Conservation (phyloP, 2,113 vertebrate genomes). For the Manacus vitellinus region DNA sequence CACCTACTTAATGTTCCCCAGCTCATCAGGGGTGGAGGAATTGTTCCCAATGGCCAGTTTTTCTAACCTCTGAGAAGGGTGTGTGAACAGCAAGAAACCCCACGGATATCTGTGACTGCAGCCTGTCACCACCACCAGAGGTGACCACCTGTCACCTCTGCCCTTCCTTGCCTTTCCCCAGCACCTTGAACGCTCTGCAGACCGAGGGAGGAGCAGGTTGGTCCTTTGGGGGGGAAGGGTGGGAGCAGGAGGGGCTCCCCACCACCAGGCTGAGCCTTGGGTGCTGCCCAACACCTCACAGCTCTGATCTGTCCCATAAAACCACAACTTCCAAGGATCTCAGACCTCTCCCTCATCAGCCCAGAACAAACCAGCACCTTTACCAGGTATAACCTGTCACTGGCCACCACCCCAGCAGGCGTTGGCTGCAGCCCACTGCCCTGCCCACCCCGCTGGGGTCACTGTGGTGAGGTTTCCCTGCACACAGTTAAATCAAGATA, state of each 20-base stretch:
- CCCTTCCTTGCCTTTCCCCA: background rate
- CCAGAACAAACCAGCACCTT: background rate
- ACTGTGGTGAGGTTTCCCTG: background rate
- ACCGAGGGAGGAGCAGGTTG: background rate
- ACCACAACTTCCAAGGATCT: rapidly evolving
- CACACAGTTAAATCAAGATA: background rate
- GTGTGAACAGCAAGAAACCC: background rate
- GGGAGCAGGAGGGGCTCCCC: background rate
- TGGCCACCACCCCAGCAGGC: background rate
- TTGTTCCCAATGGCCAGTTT: background rate
- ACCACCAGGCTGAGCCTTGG: background rate
- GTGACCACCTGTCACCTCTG: too few relatives aligned
- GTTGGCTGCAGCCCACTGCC: rapidly evolving
- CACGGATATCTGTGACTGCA: background rate
- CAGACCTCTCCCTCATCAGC: too few relatives aligned
- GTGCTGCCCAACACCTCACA: background rate
- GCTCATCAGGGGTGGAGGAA: background rate
- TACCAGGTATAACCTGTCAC: background rate
- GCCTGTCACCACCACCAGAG: background rate
- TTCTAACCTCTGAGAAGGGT: background rate
- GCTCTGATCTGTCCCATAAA: rapidly evolving
- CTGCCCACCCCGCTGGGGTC: background rate
- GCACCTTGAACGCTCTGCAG: background rate
- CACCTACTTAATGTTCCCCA: constrained; percentile 60
- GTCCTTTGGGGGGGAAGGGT: background rate